phyloP scores from a whole-genome alignment of 2,888 invertebrate species.

The Lutraria lutraria region DNA sequence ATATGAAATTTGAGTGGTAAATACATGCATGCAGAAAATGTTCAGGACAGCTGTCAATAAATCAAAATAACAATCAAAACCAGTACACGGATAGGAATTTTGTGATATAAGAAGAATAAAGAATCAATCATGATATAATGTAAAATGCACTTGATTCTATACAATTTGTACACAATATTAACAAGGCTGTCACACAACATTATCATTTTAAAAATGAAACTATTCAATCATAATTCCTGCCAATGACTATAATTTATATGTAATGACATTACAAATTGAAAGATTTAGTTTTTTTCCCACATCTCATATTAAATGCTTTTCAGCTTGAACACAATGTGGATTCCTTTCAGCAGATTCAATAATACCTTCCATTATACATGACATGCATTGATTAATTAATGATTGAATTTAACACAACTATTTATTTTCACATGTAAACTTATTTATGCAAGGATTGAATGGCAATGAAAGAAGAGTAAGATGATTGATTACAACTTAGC shows the following conservation, averaged over 20 bases:
- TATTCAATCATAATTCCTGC: background rate
- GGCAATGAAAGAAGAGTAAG: background rate
- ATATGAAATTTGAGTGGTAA: background rate
- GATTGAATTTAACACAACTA: background rate
- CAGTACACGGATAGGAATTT: background rate
- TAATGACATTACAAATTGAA: background rate
- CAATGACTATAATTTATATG: background rate
- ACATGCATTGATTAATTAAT: constrained; percentile 12
- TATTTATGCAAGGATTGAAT: background rate
- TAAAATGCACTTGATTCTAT: background rate
- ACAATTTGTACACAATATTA: background rate
- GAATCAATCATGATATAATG: background rate
- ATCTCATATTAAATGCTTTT: background rate
- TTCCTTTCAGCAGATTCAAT: constrained; percentile 1
- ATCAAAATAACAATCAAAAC: background rate
- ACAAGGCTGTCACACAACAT: background rate
- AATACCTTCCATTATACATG: background rate
- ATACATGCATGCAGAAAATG: background rate
- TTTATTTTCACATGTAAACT: background rate
- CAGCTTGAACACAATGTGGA: background rate
- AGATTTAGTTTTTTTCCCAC: background rate
- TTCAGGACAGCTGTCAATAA: constrained; percentile 6
- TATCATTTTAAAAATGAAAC: background rate
- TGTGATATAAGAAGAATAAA: background rate
- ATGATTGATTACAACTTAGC: background rate